Percentiles rank a stretch among this genome's conserved stretches.
Conservation (phyloP, 1,140 invertebrate genomes). For the Drosophila hydei region DNA sequence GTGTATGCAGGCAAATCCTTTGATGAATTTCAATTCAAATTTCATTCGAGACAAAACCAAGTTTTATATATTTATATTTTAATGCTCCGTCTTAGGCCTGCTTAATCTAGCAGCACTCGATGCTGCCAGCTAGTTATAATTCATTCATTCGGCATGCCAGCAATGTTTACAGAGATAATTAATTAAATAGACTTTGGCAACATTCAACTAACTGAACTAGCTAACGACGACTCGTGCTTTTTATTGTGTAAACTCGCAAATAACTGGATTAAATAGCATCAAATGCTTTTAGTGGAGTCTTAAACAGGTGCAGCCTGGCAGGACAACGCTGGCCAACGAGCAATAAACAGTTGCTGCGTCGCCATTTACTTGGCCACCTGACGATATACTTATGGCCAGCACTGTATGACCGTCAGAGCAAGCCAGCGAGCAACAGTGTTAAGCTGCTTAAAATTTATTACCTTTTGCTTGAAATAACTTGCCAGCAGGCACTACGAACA, state of each 20-base stretch:
- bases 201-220: conserved; percentile 50
- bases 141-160: conserved; percentile 53
- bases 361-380: conserved; percentile 17
- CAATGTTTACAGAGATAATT: conserved; percentile 65
- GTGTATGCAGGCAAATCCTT: conserved; percentile 33
- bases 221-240: conserved; percentile 60
- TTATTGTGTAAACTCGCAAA: conserved; percentile 81
- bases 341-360: conserved; percentile 29
- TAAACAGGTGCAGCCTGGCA: conserved; percentile 65
- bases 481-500: conserved; percentile 44
- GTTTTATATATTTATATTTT: background rate
- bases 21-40: background rate
- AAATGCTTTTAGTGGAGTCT: conserved; percentile 75
- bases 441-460: conserved; percentile 84
- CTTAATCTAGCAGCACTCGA: conserved; percentile 20
- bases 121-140: conserved; percentile 17
- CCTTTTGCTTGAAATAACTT: conserved; percentile 82
- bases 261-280: conserved; percentile 80
- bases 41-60: background rate
- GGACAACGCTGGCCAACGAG: conserved; percentile 35
- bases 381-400: conserved; percentile 34
- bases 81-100: background rate
- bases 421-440: conserved; percentile 82
- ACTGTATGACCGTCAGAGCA: conserved; percentile 56
- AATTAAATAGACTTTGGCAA: conserved; percentile 75